Conservation (phyloP, 2,888 invertebrate species). For the Drosophila aldrichi region DNA sequence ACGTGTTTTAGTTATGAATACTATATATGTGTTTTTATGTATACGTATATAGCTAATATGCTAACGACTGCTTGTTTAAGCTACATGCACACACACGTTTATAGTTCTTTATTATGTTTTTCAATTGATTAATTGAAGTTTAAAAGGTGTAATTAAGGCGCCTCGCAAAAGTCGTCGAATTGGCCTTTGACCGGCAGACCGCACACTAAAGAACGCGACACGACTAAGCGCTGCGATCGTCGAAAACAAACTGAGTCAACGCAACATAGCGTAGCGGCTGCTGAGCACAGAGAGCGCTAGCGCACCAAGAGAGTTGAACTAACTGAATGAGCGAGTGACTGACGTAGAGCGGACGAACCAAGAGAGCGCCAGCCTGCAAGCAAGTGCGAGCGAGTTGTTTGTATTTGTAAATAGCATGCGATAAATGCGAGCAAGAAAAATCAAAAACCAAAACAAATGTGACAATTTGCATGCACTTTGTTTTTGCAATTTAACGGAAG, state of each 20-base stretch:
- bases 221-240: slow-evolving; percentile 79
- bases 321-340: slow-evolving; percentile 3
- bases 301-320: not conserved
- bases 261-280: slow-evolving; percentile 16
- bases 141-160: slow-evolving; percentile 66
- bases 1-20: not conserved
- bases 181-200: slow-evolving; percentile 23
- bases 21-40: not conserved
- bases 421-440: slow-evolving; percentile 38
- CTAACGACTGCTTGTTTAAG: slow-evolving; percentile 7
- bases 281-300: slow-evolving; percentile 13
- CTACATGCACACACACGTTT: slow-evolving; percentile 14
- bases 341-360: slow-evolving; percentile 8
- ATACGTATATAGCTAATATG: slow-evolving; percentile 15
- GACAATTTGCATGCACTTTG: slow-evolving; percentile 25
- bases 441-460: slow-evolving; percentile 11
- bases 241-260: slow-evolving; percentile 73
- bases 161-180: slow-evolving; percentile 58
- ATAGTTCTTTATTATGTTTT: slow-evolving; percentile 24
- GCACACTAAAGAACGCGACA: slow-evolving; percentile 36
- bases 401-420: slow-evolving; percentile 55
- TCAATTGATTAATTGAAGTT: slow-evolving; percentile 75
- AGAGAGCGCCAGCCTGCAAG: not conserved
- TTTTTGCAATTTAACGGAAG: slow-evolving; percentile 18
- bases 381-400: slow-evolving; percentile 33